These are phyloP conservation scores for Hormaphis cornu DNA, from an alignment of 1,140 invertebrate genomes.

Conservation along the genomic window DNA sequence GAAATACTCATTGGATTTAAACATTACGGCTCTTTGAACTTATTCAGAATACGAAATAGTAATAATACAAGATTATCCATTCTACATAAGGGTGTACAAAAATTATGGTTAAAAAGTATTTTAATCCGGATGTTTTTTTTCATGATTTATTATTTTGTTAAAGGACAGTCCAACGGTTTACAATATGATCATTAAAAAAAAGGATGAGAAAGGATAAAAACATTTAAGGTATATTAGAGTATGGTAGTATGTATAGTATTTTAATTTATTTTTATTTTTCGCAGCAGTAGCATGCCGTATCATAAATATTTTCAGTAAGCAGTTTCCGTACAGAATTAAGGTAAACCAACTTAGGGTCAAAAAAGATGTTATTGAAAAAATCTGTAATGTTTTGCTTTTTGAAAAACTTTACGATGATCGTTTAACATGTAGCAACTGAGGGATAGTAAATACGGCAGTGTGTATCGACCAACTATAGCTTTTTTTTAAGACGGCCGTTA, in stretches of 20 bases:
- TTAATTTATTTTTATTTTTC: neutral
- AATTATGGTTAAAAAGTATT: too few species aligned
- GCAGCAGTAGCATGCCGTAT: neutral
- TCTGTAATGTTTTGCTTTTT: neutral
- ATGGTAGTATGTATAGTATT: conserved; percentile 3
- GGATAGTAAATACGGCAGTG: too few species aligned
- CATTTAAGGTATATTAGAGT: neutral
- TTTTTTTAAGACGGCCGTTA: too few species aligned
- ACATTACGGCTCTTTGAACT: too few species aligned
- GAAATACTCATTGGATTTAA: too few species aligned
- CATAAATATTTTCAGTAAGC: conserved; percentile 9
- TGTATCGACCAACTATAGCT: too few species aligned
- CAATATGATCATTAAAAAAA: neutral
- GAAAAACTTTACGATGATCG: neutral
- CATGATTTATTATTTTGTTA: neutral
- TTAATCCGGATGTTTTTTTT: too few species aligned
- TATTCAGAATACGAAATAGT: too few species aligned
- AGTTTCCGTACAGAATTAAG: too few species aligned
- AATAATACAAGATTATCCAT: too few species aligned
- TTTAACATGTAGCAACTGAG: too few species aligned
- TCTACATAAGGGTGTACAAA: too few species aligned
- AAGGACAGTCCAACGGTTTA: neutral
- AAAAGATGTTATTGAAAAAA: neutral
- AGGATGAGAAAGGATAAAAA: neutral
- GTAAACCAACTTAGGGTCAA: neutral